Evolutionary conservation across 2,797 vertebrate genomes (phyloP), one percentile per base, ranked within the genome.

Genomic region (Orestias chungarensis): DNA sequence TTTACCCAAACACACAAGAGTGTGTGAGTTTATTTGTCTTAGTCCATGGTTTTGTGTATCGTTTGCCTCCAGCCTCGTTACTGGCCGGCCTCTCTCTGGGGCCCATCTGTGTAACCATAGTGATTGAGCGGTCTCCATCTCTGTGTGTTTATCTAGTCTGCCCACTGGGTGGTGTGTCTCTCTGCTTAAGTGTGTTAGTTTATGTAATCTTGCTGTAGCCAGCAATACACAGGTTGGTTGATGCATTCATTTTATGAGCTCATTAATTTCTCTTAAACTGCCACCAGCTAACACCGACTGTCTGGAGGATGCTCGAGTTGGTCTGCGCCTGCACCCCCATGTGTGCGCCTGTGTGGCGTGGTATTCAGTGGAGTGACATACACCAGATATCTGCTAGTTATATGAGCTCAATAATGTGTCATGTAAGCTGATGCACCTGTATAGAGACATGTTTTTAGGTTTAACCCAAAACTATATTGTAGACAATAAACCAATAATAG

Each of bases 61-160:
- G 80, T 79, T 86, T 87, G 81, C 77, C 73, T 91, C 73, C 65
- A 87, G 88, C 84, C 81, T 88, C 69, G 23, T 71, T 73, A 77
- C 81, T 86, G 82, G 82, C 84, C 70, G 27, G 82, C 68, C 80
- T 86, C 82, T 92, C 87, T 89, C 88, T 80, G 74, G 85, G 79
- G 78, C 74, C 91, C 89, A 89, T 92, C 91, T 94, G 90, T 81
- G 94, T 94, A 93, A 93, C 92, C 92, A 93, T 94, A 92, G 94
- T 87, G 92, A 94, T 91, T 84, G 82, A 93, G 86, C 86, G 79
- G 87, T 90, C 87, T 86, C 85, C 87, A 88, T 93, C 84, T 90
- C 82, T 82, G 81, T 86, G 86, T 88, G 86, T 91, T 90, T 89
- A 91, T 90, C 85, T 81, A 81, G 85, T 88, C 86, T 84, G 90